Evolutionary conservation across 2,113 vertebrate genomes (phyloP), one percentile per base, ranked within the genome.

Genomic region (Poeciliopsis occidentalis): DNA sequence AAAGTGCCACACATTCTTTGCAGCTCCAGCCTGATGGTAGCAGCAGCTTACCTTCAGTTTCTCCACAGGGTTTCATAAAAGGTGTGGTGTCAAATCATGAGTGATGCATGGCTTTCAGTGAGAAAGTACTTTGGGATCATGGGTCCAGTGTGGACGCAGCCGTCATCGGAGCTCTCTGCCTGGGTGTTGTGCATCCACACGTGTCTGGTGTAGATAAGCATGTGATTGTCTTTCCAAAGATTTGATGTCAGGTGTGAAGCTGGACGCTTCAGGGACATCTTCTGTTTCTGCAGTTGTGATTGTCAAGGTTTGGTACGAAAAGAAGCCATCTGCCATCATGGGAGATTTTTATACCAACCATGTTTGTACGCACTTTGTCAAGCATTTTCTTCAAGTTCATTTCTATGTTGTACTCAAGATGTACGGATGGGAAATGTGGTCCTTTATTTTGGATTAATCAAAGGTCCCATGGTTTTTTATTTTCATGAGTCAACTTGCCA

Each of bases 101-200:
- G 5, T 91, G 47, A 63, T 98, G 96, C 89, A 95, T 95, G 0
- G 91, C 92, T 0, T 85, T 98, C 37, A 94, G 96, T 66, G 91
- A 94, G 0, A 90, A 92, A 31, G 95, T 97, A 61, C 93, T 98
- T 71, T 87, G 79, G 70, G 88, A 94, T 51, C 89, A 84, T 60
- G 97, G 97, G 12, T 96, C 96, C 85, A 97, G 97, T 0, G 96
- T 97, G 64, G 96, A 97, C 0, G 96, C 96, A 0, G 96, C 96
- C 57, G 92, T 98, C 1, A 85, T 91, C 67, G 92, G 95, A 0
- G 90, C 94, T 64, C 91, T 97, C 71, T 97, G 96, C 41, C 82
- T 93, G 0, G 96, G 96, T 19, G 87, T 97, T 0, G 90, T 97
- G 76, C 95, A 96, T 82, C 96, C 96, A 0, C 96, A 97, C 71